Conservation (phyloP, 2,113 vertebrate species). For the Ctenodactylus gundi region DNA sequence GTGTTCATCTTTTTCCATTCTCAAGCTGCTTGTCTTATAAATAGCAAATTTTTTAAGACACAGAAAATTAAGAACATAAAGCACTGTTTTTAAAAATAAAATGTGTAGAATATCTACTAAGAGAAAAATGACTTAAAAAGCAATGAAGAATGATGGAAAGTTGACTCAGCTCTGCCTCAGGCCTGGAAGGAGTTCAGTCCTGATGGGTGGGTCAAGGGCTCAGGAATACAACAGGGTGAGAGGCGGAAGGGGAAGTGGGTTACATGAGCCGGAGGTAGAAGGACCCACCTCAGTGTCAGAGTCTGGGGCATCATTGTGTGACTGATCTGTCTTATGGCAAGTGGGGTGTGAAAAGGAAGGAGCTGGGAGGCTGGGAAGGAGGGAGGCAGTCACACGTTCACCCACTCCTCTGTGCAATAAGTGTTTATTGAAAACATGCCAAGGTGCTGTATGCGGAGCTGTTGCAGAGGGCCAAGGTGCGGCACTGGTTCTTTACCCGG, state of each 20-base stretch:
- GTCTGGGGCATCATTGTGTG: neutral
- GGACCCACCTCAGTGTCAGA: neutral
- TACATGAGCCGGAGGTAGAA: neutral
- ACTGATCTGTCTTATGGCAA: neutral
- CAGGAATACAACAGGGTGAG: too few species aligned
- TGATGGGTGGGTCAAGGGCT: neutral
- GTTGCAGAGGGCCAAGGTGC: rapidly evolving
- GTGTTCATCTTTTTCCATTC: neutral
- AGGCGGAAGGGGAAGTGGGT: rapidly evolving
- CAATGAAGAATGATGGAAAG: neutral
- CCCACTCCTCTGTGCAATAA: neutral
- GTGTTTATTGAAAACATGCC: neutral
- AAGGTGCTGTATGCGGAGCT: neutral
- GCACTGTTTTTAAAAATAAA: neutral
- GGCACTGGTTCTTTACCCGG: neutral
- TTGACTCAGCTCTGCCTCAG: neutral
- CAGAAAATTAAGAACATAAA: neutral
- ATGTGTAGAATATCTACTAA: neutral
- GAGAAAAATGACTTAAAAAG: neutral
- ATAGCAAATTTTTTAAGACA: neutral
- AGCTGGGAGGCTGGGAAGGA: neutral
- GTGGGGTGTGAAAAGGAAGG: neutral
- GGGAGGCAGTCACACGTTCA: neutral
- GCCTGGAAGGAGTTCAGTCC: neutral
- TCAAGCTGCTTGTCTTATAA: neutral